Base-by-base conservation (phyloP, 1,140 invertebrate species). In the Sinonovacula constricta region DNA sequence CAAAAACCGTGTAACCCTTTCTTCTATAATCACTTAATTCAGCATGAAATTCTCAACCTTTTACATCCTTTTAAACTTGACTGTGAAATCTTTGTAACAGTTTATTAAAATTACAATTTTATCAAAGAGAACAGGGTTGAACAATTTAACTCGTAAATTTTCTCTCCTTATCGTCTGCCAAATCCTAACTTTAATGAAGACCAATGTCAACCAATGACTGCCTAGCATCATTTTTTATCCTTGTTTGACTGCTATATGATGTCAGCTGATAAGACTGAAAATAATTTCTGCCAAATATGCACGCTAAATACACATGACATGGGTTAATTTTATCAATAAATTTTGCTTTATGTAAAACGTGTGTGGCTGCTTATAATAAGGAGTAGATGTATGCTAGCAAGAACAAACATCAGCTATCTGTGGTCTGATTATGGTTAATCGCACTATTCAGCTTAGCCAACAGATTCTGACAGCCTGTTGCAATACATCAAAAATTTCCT, bases 251-350 rank as follows among this genome's bases (percentile, higher is more conserved):
- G 15, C 26, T 75, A 66, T 76, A 76, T 67, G 72, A 66, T 56
- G 12, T 31, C 34, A 5, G 39, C 18, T 24, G 72, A 76, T 76
- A 76, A 76, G 72, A 45, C 18, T 26, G n/a, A 57, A 33, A 31
- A 36, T 15, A 22, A 57, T 54, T 57, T 66, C 67, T 76, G 66
- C 72, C 53, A 76, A 67, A 54, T 76, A 76, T 76, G 49, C 72
- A 56, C 62, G 53, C 34, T 65, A 22, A 36, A 51, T 39, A n/a
- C n/a, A n/a, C n/a, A n/a, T n/a, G n/a, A n/a, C n/a, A n/a, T n/a
- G n/a, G n/a, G 72, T 33, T 76, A 66, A 66, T 65, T 76, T 59
- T 59, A 76, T 76, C 72, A 59, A 76, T 76, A 76, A 66, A 76
- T 76, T 76, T 76, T 53, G 56, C 62, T 45, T 54, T 66, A 76